Base-by-base conservation (phyloP, 2,888 invertebrate genomes). In the Cabera pusaria region DNA sequence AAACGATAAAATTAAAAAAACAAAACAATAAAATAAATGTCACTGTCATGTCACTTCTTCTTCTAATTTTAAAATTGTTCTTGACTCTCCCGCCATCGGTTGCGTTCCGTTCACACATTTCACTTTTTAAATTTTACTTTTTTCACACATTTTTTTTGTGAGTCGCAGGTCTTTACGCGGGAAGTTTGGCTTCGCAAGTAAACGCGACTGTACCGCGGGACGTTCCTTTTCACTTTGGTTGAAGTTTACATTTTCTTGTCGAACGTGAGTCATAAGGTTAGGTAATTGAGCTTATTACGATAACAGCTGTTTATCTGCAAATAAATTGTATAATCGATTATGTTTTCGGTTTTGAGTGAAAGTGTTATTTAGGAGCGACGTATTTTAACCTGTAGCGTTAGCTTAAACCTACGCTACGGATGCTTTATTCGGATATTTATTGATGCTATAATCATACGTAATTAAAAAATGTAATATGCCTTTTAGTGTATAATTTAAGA, bases 191-290 rank as follows among this genome's bases (percentile, higher is more conserved):
- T 72, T 81, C 80, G 84, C 85, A 86, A 85, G 85, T 85, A 80
- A 74, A 55, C 58, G 56, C 51, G 57, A 35, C 44, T 52, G 62
- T 56, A 44, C 51, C 50, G 54, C 52, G 49, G 56, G 49, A 52
- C 66, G 70, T 68, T 65, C 60, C 77, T 79, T 84, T 84, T 86
- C 84, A 85, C 86, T 86, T 85, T 86, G 40, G n/a, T 28, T 26
- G 44, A 23, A 42, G 34, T 48, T 57, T 56, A 56, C 61, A 63
- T 63, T 63, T 65, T 62, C 52, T 48, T 41, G 44, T 23, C 27
- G 37, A 32, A 35, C 35, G 38, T 50, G 49, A 52, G 12, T 48
- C 54, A 52, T 33, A 6, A 24, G n/a, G 46, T 49, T 48, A 48
- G 43, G 44, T 52, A 49, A 51, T 53, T 43, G 23, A 22, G 11